Evolutionary conservation across 1,140 invertebrate species (phyloP), one percentile per base, ranked within the genome.

Genomic region (Diachasmimorpha longicaudata): DNA sequence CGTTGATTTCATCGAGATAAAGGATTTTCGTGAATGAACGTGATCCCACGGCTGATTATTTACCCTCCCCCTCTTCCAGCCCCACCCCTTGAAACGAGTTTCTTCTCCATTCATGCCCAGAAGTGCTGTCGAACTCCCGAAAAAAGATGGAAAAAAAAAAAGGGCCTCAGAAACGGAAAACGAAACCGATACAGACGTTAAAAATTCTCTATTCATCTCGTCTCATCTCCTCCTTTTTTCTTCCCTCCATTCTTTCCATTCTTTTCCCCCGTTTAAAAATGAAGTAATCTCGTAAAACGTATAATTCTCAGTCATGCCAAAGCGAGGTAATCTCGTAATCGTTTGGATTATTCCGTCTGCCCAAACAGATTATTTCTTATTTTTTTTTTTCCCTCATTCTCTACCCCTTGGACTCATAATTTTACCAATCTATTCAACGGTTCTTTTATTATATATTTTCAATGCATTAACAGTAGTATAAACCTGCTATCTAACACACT

Each of bases 321-420:
- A 63, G 58, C 58, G 8, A 19, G 10, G 19, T 63, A 19, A 63
- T 63, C 58, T 63, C 23, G 58, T 63, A 63, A 63, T 63, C 58
- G 58, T 63, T 63, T 63, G 58, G 58, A 63, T 63, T 63, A 63
- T 63, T 63, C 58, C 58, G 58, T 63, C 58, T 63, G 58, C 58
- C 58, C 23, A 63, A 63, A 63, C 58, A 23, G 58, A 63, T 63
- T 63, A 63, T 63, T 31, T 11, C 21, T 63, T 4, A 23, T 23
- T 63, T 63, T 63, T 21, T 21, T 16, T 52, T 52, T 52, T n/a
- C n/a, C 19, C 14, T 10, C 48, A 55, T 21, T 21, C 48, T 21
- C 48, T 4, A 13, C 58, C 58, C 58, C 58, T 13, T 13, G 10
- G 1, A 4, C 21, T 25, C 23, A 25, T 25, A 23, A 63, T 31